phyloP scores from a whole-genome alignment of 1,140 invertebrate species.

The Drosophila albomicans region DNA sequence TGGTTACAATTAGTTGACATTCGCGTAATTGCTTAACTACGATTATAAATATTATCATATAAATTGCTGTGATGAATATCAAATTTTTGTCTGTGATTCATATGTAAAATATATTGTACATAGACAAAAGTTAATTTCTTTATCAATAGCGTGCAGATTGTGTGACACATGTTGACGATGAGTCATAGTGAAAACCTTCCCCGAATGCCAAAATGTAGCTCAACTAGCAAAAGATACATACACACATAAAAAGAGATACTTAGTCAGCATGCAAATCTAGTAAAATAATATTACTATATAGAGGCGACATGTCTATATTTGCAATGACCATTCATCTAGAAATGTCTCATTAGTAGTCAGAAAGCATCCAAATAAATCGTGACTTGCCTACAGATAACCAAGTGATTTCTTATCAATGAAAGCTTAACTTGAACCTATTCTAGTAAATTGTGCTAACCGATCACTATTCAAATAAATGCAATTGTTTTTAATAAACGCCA shows the following conservation, averaged over 20 bases:
- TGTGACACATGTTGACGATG: slow-evolving; percentile 37
- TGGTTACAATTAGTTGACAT: not conserved
- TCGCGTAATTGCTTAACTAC: not conserved
- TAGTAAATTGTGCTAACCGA: not conserved
- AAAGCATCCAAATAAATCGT: slow-evolving; percentile 16
- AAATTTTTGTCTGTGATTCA: slow-evolving; percentile 26
- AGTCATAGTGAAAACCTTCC: slow-evolving; percentile 43
- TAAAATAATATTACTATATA: not conserved
- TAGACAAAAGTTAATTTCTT: slow-evolving; percentile 16
- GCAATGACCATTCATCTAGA: slow-evolving; percentile 3
- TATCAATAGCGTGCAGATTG: slow-evolving; percentile 33
- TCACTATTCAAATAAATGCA: not conserved
- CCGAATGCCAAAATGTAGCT: slow-evolving; percentile 27
- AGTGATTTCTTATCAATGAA: slow-evolving; percentile 10
- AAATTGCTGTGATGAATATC: not conserved
- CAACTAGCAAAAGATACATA: not conserved
- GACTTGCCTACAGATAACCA: not conserved
- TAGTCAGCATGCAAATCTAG: slow-evolving; percentile 22
- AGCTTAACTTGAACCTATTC: not conserved
- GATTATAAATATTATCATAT: slow-evolving; percentile 19
- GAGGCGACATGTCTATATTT: not conserved
- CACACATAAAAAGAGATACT: slow-evolving; percentile 13
- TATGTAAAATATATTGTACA: slow-evolving; percentile 8
- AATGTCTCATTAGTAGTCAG: slow-evolving; percentile 3
- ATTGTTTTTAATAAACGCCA: not conserved